Evolutionary conservation across 2,888 invertebrate genomes (phyloP), one percentile per base, ranked within the genome.

Genomic region (Liopterus haemorrhoidalis): DNA sequence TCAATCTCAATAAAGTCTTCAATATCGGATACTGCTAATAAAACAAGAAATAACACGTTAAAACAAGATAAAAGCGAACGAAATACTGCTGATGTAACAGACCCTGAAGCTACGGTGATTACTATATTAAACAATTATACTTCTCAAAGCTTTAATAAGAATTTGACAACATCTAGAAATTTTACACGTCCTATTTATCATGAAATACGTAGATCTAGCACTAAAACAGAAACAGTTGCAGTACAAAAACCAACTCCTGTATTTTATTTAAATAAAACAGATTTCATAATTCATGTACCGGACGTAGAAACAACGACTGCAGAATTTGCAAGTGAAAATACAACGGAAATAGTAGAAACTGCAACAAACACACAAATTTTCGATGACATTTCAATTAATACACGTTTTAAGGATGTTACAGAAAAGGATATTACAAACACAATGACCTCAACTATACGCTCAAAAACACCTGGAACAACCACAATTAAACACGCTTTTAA

Each of bases 1-100:
- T 73, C 73, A 27, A 68, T 74, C 12, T 73, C 73, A 5, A 71
- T 73, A 50, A 73, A 73, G 18, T 73, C 73, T 2, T 72, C 73
- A 16, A 69, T 44, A 36, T 30, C 36, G 3, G n/a, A 5, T n/a
- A 39, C 35, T 22, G 21, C 4, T 2, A 44, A 44, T 24, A 30
- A 37, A 37, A 38, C 38, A 27, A 20, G 41, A 18, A 19, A 11
- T 6, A 25, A 14, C 18, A 25, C 9, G 2, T 9, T 32, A 33
- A 15, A n/a, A 19, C 24, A 14, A 15, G 30, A 18, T 18, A 19
- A 15, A 18, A 11, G n/a, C 5, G 19, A 27, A 40, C n/a, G 32
- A 28, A 30, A 11, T 2, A 11, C 24, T 18, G 22, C 30, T 3
- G 44, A 44, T 41, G 20, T 21, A 4, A 39, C 38, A 14, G 42